A percentile compares a stretch with the other conserved stretches of the same genome.
phyloP scores from a whole-genome alignment of 2,797 vertebrate genomes.

The Meriones psammophilus region DNA sequence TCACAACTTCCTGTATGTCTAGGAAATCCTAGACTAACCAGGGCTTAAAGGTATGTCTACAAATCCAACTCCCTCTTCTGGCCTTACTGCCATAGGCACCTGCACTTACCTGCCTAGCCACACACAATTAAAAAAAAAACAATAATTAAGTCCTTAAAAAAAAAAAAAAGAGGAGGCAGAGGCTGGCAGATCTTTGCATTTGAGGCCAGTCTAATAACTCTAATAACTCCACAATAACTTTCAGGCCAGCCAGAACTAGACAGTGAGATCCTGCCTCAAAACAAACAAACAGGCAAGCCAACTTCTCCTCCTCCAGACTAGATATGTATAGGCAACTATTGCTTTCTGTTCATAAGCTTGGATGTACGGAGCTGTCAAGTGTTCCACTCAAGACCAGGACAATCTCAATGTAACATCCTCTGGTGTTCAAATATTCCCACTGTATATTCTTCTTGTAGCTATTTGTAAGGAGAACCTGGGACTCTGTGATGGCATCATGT shows the following conservation, averaged over 20 bases:
- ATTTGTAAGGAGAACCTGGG: not conserved
- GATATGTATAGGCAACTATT: not conserved
- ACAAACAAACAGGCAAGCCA: not conserved
- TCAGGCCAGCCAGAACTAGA: not conserved
- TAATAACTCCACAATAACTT: not conserved
- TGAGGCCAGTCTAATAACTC: not conserved
- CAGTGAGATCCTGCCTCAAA: not conserved
- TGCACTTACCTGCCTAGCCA: not conserved
- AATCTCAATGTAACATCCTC: not conserved
- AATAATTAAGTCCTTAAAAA: not conserved
- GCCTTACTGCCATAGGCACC: not conserved
- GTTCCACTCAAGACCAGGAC: not conserved
- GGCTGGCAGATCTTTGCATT: not conserved
- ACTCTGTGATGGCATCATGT: not conserved
- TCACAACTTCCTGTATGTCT: not conserved
- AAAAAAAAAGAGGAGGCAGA: not conserved
- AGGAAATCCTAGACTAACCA: not conserved
- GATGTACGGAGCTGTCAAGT: not conserved
- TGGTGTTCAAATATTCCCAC: not conserved
- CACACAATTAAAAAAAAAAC: not conserved
- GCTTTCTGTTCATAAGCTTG: not conserved
- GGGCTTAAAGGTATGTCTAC: too few species aligned
- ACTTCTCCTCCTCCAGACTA: not conserved
- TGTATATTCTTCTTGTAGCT: not conserved
- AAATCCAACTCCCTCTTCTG: not conserved